phyloP scores from a whole-genome alignment of 2,888 invertebrate species.

The Dioctria linearis region DNA sequence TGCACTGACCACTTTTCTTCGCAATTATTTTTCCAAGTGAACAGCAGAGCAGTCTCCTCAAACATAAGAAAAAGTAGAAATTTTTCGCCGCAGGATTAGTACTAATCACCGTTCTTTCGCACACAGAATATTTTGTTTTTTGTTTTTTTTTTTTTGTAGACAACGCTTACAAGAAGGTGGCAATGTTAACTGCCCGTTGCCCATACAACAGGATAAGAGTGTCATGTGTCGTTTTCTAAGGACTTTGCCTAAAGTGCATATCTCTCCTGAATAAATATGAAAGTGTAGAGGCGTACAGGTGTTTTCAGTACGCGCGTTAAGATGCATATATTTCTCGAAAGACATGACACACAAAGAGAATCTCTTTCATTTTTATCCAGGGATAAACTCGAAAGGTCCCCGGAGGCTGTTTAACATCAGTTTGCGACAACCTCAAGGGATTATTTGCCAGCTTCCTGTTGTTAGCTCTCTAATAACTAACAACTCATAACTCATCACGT shows the following conservation, averaged over 20 bases:
- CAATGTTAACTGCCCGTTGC: conserved; percentile 29
- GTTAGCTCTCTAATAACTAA: conserved; percentile 42
- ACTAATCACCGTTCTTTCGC: conserved; percentile 21
- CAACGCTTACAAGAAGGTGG: background rate
- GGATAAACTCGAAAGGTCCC: conserved; percentile 38
- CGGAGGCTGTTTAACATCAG: conserved; percentile 44
- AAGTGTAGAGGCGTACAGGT: background rate
- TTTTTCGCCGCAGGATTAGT: background rate
- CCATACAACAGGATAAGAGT: background rate
- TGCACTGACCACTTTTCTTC: too few species aligned
- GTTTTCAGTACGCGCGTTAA: conserved; percentile 31
- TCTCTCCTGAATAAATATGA: background rate
- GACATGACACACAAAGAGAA: background rate
- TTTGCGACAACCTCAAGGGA: conserved; percentile 48
- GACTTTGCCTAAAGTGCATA: conserved; percentile 4
- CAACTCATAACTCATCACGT: conserved; percentile 13
- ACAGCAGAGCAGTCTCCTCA: too few species aligned
- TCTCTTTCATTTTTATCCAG: conserved; percentile 26
- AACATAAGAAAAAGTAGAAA: too few species aligned
- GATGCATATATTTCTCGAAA: conserved; percentile 22
- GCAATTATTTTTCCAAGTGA: too few species aligned
- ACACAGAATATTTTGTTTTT: conserved; percentile 4
- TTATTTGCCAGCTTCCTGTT: conserved; percentile 45
- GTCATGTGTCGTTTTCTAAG: background rate
- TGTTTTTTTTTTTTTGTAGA: background rate